phyloP scores from a whole-genome alignment of 2,888 invertebrate species.

The Phanerotoma sp. region DNA sequence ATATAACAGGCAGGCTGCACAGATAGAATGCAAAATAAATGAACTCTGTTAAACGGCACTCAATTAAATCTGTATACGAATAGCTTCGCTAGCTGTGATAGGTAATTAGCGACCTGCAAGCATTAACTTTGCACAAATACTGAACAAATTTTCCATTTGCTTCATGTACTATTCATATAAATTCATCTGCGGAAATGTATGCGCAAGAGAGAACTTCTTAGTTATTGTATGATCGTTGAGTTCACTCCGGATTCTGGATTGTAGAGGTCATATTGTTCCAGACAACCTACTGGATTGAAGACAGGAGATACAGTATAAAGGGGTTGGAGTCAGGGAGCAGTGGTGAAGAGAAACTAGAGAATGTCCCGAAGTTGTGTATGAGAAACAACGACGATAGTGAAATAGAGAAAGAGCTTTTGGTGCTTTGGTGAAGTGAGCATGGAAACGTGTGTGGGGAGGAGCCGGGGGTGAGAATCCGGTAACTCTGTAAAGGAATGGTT shows the following conservation, averaged over 20 bases:
- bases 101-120: constrained; percentile 12
- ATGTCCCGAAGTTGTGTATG: not conserved
- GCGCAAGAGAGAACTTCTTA: constrained; percentile 7
- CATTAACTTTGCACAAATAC: not conserved
- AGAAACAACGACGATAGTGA: too few relatives aligned
- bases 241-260: constrained; percentile 22
- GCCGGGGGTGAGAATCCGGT: too few relatives aligned
- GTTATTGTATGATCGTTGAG: constrained; percentile 21
- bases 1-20: not conserved
- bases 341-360: not conserved
- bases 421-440: too few relatives aligned
- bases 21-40: constrained; percentile 1
- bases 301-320: constrained; percentile 28
- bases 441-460: too few relatives aligned
- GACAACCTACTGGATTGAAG: constrained; percentile 32
- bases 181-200: not conserved
- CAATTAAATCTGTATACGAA: constrained; percentile 17
- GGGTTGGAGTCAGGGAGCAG: constrained; percentile 6
- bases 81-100: constrained; percentile 9
- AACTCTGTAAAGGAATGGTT: not conserved
- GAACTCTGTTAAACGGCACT: constrained; percentile 5
- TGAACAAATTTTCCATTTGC: not conserved
- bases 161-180: not conserved
- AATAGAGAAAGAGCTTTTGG: too few relatives aligned
- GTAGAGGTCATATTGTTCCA: constrained; percentile 29